Base-by-base conservation (phyloP, 2,113 vertebrate genomes). In the Lagopus leucura region DNA sequence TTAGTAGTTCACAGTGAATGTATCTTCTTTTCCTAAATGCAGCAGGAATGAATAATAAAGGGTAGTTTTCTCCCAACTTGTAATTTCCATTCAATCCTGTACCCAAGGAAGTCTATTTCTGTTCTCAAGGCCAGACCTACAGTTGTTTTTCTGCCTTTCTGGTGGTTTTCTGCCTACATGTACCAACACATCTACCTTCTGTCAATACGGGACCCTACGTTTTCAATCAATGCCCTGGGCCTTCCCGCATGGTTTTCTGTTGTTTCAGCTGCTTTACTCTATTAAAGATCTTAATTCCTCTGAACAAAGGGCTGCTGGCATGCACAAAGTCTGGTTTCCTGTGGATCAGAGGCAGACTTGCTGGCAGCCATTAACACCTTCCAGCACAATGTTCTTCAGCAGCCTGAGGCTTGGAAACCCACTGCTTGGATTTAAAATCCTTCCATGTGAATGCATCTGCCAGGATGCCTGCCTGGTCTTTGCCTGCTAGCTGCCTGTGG, bases 161-260 rank as follows among this genome's bases (percentile, higher is more conserved):
- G 60, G 45, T 82, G 87, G 4, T 80, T 94, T 96, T 77, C 82
- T 89, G 60, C 84, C 63, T 84, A 65, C 66, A 5, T 79, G 43
- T 89, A 92, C 81, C 74, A 87, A 70, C 86, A 90, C 54, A 87
- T 92, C 83, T 73, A 45, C 66, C 45, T 90, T 86, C 83, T 45
- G 30, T 94, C 83, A 89, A 82, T 94, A 54, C 75, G 72, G 73
- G 86, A 72, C 57, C 38, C 7, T 4, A 75, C 14, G 7, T 90
- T 95, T 94, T 76, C 83, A 96, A 93, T 96, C 84, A 91, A 13
- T 96, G 82, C 82, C 78, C 89, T 92, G 92, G 94, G 95, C 67
- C 55, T 91, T 78, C 67, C 87, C 78, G 73, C 89, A 92, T 82
- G 89, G 67, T 67, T 80, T 89, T 92, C 78, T 6, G 6, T 93